These are phyloP conservation scores for Andrena marginata DNA, from an alignment of 2,888 invertebrate genomes.

Conservation along the genomic window DNA sequence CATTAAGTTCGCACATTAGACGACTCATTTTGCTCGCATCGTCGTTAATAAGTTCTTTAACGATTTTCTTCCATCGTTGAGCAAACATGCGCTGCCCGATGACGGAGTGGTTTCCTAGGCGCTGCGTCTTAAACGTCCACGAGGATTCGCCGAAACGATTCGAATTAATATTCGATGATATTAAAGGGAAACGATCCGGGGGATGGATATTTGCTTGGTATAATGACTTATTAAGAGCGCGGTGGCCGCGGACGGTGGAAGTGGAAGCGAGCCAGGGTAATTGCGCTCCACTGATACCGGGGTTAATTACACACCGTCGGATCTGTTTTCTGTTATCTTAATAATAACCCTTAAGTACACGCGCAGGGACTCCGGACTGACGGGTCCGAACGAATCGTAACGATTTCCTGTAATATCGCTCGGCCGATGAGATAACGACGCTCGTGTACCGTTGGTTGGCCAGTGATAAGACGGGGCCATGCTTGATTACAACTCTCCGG, in stretches of 20 bases:
- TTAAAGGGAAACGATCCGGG: constrained; percentile 1
- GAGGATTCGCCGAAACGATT: neutral
- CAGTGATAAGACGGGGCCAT: constrained; percentile 38
- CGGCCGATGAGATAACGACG: constrained; percentile 50
- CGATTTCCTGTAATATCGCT: constrained; percentile 56
- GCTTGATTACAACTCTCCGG: constrained; percentile 22
- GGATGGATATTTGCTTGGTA: constrained; percentile 15
- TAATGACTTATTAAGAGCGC: constrained; percentile 7
- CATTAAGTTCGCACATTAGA: constrained; percentile 35
- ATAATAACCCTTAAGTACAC: constrained; percentile 49
- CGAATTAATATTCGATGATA: neutral
- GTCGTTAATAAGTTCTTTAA: neutral
- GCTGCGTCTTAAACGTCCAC: neutral
- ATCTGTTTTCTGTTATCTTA: constrained; percentile 55
- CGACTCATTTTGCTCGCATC: constrained; percentile 11
- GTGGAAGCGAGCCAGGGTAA: constrained; percentile 29
- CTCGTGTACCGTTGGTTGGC: constrained; percentile 47
- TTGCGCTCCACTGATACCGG: constrained; percentile 19
- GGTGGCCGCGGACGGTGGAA: neutral
- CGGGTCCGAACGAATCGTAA: constrained; percentile 45
- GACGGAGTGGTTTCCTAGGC: neutral
- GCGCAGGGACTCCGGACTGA: neutral
- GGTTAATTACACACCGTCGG: constrained; percentile 51
- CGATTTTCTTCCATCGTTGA: constrained; percentile 11
- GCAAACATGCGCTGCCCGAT: neutral